Percentiles rank a stretch among this genome's conserved stretches.
These are phyloP conservation scores for Drosophila arizonae DNA, from an alignment of 1,140 invertebrate species.

Conservation along the genomic window DNA sequence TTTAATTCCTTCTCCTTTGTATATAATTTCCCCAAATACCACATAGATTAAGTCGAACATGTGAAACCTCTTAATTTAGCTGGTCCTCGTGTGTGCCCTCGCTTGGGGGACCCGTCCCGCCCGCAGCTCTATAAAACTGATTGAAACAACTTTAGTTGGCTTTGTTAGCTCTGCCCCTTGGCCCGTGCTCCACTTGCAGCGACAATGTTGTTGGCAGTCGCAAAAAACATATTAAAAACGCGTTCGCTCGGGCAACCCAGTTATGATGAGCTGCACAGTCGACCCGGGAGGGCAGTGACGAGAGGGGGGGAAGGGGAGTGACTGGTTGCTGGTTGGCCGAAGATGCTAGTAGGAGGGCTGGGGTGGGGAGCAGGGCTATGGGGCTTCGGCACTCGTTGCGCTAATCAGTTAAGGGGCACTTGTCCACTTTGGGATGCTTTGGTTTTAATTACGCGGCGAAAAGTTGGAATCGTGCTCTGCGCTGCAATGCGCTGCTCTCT, in stretches of 20 bases:
- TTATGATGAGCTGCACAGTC: constrained; percentile 21
- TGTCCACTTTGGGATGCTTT: constrained; percentile 78
- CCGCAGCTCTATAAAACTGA: constrained; percentile 1
- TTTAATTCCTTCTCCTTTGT: too few species aligned
- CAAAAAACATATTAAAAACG: constrained; percentile 29
- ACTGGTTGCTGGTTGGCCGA: background rate
- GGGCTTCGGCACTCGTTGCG: constrained; percentile 45
- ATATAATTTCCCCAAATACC: too few species aligned
- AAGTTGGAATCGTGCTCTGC: constrained; percentile 53
- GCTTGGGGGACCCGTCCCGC: background rate
- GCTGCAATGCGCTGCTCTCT: constrained; percentile 8
- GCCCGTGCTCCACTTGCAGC: background rate
- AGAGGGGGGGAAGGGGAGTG: background rate
- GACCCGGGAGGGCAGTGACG: background rate
- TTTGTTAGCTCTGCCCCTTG: background rate
- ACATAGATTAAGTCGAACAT: background rate
- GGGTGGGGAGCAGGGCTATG: background rate
- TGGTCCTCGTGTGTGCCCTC: background rate
- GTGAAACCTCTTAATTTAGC: background rate
- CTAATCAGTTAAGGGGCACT: constrained; percentile 77
- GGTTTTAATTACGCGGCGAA: constrained; percentile 78
- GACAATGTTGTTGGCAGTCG: constrained; percentile 25
- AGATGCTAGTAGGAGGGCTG: background rate
- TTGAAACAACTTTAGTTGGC: background rate
- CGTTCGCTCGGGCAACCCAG: constrained; percentile 12